Conservation (phyloP, 2,797 vertebrate genomes). For the Smutsia temminckii region DNA sequence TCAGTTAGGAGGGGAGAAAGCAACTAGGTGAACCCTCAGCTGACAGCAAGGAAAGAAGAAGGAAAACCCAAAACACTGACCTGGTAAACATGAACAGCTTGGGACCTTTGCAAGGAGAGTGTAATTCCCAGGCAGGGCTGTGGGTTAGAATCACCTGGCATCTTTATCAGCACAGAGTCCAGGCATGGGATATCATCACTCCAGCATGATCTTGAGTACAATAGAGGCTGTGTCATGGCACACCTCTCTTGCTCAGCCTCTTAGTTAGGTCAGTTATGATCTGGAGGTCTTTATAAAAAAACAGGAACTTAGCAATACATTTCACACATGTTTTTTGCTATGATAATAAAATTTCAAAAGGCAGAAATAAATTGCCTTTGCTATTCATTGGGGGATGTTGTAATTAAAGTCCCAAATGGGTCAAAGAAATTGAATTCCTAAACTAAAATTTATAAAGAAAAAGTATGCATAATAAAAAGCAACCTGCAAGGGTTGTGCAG, state of each 20-base stretch:
- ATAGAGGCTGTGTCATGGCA: not conserved
- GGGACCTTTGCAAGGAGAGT: not conserved
- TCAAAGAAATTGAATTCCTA: not conserved
- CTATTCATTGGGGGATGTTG: not conserved
- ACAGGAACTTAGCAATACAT: not conserved
- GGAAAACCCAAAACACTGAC: not conserved
- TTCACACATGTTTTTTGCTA: not conserved
- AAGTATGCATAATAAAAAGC: not conserved
- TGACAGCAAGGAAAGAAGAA: not conserved
- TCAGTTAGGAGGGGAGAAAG: not conserved
- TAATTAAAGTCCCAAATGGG: not conserved
- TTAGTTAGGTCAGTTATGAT: not conserved
- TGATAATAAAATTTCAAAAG: not conserved
- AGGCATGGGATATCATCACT: not conserved
- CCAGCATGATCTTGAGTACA: not conserved
- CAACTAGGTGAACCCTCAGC: not conserved
- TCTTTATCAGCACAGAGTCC: not conserved
- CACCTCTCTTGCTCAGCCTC: not conserved
- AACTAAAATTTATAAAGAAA: not conserved
- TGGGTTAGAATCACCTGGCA: not conserved
- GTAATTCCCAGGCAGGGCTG: not conserved
- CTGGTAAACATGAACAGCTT: not conserved
- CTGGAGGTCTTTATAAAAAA: not conserved
- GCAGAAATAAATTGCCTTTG: not conserved
- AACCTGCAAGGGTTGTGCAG: not conserved